Evolutionary conservation across 2,797 vertebrate species (phyloP).

Genomic region (Poecilia gillii): DNA sequence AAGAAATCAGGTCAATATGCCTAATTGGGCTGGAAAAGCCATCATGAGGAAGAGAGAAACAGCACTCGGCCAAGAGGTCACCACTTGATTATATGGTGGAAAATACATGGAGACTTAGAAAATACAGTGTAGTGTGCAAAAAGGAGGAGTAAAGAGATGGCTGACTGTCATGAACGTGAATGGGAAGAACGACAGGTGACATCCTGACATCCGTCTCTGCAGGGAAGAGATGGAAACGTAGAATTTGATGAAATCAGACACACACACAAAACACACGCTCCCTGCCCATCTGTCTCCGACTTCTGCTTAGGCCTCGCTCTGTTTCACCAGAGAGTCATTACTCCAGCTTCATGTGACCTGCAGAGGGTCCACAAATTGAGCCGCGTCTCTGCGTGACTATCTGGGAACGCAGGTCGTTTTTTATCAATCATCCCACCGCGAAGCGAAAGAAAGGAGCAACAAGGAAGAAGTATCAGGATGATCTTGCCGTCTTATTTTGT

Average conservation of each 20-base stretch:
- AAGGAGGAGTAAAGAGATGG: conserved; percentile 21
- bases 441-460: conserved; percentile 17
- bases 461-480: conserved; percentile 8
- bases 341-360: conserved; percentile 66
- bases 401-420: conserved; percentile 57
- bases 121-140: conserved; percentile 17
- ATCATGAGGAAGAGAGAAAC: background rate
- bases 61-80: conserved; percentile 1
- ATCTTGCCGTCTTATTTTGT: conserved; percentile 29
- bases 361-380: conserved; percentile 69
- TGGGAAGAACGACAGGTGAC: conserved; percentile 46
- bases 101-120: conserved; percentile 20
- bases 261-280: conserved; percentile 22
- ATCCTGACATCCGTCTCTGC: conserved; percentile 68
- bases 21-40: conserved; percentile 22
- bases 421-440: conserved; percentile 57
- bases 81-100: conserved; percentile 21
- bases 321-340: conserved; percentile 65
- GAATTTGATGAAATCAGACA: conserved; percentile 39
- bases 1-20: background rate
- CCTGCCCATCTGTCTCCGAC: conserved; percentile 52
- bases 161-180: conserved; percentile 61
- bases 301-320: conserved; percentile 60
- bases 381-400: conserved; percentile 63
- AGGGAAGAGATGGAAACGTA: conserved; percentile 57